These are phyloP conservation scores for Psittacara wagleri DNA, from an alignment of 2,113 vertebrate species.

Conservation along the genomic window DNA sequence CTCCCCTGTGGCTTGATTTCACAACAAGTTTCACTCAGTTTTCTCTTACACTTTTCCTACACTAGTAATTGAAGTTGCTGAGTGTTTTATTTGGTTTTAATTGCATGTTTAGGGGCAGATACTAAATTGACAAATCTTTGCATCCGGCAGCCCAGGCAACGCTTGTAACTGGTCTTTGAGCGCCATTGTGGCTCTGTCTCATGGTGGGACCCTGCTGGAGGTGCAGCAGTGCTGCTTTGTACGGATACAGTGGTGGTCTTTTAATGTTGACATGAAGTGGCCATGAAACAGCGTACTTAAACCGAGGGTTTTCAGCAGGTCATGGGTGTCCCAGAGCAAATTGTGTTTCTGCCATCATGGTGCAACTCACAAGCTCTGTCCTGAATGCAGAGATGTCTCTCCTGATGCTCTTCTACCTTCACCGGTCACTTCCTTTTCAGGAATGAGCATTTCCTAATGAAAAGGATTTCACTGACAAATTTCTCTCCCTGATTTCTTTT, in stretches of 20 bases:
- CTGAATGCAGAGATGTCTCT: background rate
- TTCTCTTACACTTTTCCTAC: background rate
- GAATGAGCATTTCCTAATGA: background rate
- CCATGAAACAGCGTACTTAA: background rate
- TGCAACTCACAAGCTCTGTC: background rate
- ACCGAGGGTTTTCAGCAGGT: background rate
- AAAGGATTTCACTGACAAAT: background rate
- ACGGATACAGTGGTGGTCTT: background rate
- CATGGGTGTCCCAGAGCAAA: background rate
- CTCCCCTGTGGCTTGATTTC: background rate
- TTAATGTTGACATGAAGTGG: background rate
- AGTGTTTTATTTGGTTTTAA: background rate
- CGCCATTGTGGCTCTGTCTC: background rate
- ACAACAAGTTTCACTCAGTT: background rate
- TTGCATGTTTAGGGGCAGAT: background rate
- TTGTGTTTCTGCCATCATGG: background rate
- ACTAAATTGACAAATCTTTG: background rate
- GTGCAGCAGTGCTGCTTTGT: background rate
- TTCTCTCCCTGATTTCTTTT: background rate
- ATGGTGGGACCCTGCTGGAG: fast-evolving
- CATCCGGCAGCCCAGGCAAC: background rate
- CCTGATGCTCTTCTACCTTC: background rate
- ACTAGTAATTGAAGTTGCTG: background rate
- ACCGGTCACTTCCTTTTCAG: background rate
- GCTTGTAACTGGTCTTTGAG: background rate